phyloP scores from a whole-genome alignment of 2,888 invertebrate genomes.

The Lycophotia porphyrea region DNA sequence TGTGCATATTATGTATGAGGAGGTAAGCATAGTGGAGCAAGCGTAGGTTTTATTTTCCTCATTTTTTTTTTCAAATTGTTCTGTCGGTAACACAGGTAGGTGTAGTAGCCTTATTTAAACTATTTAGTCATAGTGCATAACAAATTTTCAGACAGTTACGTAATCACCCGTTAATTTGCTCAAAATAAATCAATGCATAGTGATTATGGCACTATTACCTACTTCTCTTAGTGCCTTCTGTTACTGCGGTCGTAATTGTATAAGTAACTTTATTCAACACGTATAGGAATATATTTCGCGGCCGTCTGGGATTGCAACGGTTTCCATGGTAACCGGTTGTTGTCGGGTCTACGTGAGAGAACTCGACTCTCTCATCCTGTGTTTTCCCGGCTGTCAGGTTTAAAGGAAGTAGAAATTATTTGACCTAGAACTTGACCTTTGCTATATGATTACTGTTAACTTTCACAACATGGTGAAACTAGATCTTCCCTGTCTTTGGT shows the following conservation, averaged over 20 bases:
- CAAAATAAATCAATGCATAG: conserved; percentile 56
- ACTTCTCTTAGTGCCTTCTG: too few species aligned
- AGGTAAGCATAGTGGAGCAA: not conserved
- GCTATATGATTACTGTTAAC: not conserved
- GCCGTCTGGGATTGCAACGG: conserved; percentile 56
- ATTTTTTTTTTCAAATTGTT: conserved; percentile 32
- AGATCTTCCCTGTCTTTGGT: not conserved
- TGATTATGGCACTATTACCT: conserved; percentile 44
- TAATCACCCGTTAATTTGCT: conserved; percentile 59
- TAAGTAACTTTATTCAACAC: conserved; percentile 15
- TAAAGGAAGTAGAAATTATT: conserved; percentile 35
- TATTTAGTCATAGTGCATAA: conserved; percentile 61
- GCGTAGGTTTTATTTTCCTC: conserved; percentile 8
- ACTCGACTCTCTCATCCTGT: conserved; percentile 51
- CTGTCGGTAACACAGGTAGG: conserved; percentile 20
- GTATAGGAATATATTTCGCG: conserved; percentile 43
- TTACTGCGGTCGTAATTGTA: not conserved
- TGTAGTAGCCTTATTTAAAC: conserved; percentile 44
- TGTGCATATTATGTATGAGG: not conserved
- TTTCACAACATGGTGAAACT: not conserved
- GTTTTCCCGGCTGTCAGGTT: conserved; percentile 35
- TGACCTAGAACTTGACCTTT: conserved; percentile 26
- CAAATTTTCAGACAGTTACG: conserved; percentile 74
- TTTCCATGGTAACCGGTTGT: conserved; percentile 58
- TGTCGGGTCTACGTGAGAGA: conserved; percentile 45